phyloP scores from a whole-genome alignment of 2,113 vertebrate genomes.

The Bos indicus region DNA sequence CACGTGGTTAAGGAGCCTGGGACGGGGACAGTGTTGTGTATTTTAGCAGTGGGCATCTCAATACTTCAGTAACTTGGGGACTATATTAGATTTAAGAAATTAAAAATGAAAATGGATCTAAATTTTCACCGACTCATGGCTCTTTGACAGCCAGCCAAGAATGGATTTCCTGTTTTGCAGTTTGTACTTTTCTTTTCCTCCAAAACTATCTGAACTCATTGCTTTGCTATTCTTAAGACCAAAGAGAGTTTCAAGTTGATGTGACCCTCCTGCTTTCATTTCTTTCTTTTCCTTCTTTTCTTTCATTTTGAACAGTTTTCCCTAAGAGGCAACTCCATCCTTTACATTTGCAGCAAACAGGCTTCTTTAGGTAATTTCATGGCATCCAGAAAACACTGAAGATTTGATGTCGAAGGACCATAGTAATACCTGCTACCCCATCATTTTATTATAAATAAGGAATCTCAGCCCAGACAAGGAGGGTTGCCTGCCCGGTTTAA shows the following conservation, averaged over 20 bases:
- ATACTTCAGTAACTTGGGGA: not conserved
- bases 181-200: constrained; percentile 53
- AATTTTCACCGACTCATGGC: not conserved
- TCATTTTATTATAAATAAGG: not conserved
- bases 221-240: constrained; percentile 43
- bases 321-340: not conserved
- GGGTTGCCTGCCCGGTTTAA: not conserved
- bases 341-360: not conserved
- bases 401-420: not conserved
- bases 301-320: constrained; percentile 28
- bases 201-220: constrained; percentile 33
- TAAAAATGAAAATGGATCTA: constrained; percentile 1
- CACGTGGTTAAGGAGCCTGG: not conserved
- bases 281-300: constrained; percentile 1
- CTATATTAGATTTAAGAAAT: constrained; percentile 34
- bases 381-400: not conserved
- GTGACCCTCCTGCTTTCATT: not conserved
- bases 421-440: not conserved
- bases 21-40: not conserved
- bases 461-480: not conserved
- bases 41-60: not conserved
- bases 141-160: constrained; percentile 61
- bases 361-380: not conserved
- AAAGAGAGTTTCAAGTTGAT: constrained; percentile 34
- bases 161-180: constrained; percentile 71